Evolutionary conservation across 1,140 invertebrate genomes (phyloP), one percentile per base, ranked within the genome.

Genomic region (Meloidogyne floridensis): DNA sequence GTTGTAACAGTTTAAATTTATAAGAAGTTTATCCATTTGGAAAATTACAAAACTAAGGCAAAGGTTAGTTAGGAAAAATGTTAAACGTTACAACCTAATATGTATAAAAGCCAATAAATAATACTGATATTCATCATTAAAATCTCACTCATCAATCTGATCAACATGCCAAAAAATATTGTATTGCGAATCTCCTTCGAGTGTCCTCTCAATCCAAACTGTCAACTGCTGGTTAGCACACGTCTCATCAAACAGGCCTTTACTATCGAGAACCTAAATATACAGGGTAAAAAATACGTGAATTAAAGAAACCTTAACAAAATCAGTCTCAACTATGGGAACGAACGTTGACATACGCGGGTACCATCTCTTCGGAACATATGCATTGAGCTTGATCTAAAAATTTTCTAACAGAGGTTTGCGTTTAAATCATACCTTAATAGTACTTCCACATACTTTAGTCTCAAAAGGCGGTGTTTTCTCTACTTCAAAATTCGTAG

Each of bases 331-430:
- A n/a, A 65, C 59, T n/a, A 65, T 65, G n/a, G 59, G 59, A 4
- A n/a, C 59, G 5, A 65, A 65, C 2, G 59, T 65, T n/a, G 59
- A 65, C 59, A 65, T 65, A 15, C 59, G 4, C 8, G 65, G 77
- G 2, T 7, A 43, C 75, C 75, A 71, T 20, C 72, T 69, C 11
- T 5, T 11, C 20, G 77, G 77, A 3, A 79, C 77, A 18, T 71
- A 79, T 20, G 77, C 77, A 53, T 43, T 79, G 13, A 79, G 2
- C 72, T 79, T 69, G 4, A 79, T 79, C 77, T 79, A 3, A 47
- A 56, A 47, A 32, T 32, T 32, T 32, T 32, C 32, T 32, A 32
- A 32, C 32, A 32, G 2, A 32, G 32, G 2, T 32, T 32, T 32
- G 32, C 32, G 32, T 13, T 70, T 20, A 53, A 42, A 20, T 3